Percentiles rank a stretch among this genome's conserved stretches.
Conservation (phyloP, 2,888 invertebrate species). For the Carcina quercana region DNA sequence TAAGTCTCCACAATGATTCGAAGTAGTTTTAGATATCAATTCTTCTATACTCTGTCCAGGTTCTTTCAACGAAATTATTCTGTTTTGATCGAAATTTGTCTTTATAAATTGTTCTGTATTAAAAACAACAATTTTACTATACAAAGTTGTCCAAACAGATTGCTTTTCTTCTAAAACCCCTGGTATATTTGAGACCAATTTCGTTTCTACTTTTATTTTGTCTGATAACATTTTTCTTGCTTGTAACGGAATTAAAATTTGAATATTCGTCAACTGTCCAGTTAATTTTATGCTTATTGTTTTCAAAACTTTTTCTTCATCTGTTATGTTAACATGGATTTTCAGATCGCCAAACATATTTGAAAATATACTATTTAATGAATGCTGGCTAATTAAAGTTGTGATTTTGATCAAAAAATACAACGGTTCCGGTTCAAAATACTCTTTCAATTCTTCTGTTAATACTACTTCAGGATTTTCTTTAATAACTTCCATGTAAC, state of each 20-base stretch:
- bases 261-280: slow-evolving; percentile 32
- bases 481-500: slow-evolving; percentile 37
- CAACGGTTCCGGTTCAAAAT: slow-evolving; percentile 32
- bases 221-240: slow-evolving; percentile 18
- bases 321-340: slow-evolving; percentile 39
- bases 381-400: slow-evolving; percentile 25
- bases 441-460: slow-evolving; percentile 37
- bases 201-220: slow-evolving; percentile 32
- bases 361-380: slow-evolving; percentile 30
- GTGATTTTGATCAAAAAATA: slow-evolving; percentile 37
- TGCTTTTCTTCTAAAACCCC: slow-evolving; percentile 37
- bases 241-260: slow-evolving; percentile 36
- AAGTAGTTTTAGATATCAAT: slow-evolving; percentile 25
- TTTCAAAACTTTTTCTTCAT: slow-evolving; percentile 30
- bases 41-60: slow-evolving; percentile 25
- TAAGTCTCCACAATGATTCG: slow-evolving; percentile 27
- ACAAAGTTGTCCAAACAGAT: slow-evolving; percentile 40
- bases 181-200: slow-evolving; percentile 42
- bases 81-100: slow-evolving; percentile 17
- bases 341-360: slow-evolving; percentile 33
- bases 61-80: slow-evolving; percentile 23
- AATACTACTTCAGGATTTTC: slow-evolving; percentile 30
- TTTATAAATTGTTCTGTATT: slow-evolving; percentile 49
- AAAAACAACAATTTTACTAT: slow-evolving; percentile 31
- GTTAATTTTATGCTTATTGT: slow-evolving; percentile 36